Evolutionary conservation across 2,113 vertebrate species (phyloP).

Genomic region (Rhynchopsitta pachyrhyncha): DNA sequence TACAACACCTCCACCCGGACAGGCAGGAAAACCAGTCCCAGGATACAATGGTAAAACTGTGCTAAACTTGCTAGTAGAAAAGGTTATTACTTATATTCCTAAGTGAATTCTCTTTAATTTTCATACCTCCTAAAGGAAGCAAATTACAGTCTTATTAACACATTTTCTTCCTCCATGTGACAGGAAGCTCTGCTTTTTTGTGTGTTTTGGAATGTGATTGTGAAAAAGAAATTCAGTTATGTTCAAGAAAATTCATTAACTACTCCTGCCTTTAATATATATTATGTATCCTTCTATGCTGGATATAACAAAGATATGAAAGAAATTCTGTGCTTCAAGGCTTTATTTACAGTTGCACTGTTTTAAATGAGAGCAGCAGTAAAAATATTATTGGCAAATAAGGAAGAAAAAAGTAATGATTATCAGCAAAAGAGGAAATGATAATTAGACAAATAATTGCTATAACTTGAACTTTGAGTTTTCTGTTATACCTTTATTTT

Average conservation of each 20-base stretch:
- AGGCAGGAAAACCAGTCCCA: constrained; percentile 91
- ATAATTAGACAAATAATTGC: not conserved
- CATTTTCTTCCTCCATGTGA: not conserved
- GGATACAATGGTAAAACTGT: constrained; percentile 89
- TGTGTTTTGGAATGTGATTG: not conserved
- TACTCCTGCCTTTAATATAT: not conserved
- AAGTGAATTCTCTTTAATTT: not conserved
- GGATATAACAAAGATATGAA: not conserved
- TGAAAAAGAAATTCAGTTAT: not conserved
- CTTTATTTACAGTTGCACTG: not conserved
- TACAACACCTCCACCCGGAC: constrained; percentile 87
- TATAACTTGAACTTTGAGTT: not conserved
- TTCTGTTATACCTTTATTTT: not conserved
- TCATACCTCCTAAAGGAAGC: not conserved
- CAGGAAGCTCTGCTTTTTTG: not conserved
- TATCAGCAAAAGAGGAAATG: not conserved
- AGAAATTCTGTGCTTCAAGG: not conserved
- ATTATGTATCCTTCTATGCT: not conserved
- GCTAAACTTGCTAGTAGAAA: not conserved
- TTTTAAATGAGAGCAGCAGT: not conserved
- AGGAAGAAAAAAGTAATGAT: not conserved
- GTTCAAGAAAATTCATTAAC: not conserved
- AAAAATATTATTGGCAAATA: not conserved
- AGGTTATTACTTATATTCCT: not conserved
- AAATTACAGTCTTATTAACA: not conserved